Base-by-base conservation (phyloP, 2,888 invertebrate species). In the Abrostola tripartita region DNA sequence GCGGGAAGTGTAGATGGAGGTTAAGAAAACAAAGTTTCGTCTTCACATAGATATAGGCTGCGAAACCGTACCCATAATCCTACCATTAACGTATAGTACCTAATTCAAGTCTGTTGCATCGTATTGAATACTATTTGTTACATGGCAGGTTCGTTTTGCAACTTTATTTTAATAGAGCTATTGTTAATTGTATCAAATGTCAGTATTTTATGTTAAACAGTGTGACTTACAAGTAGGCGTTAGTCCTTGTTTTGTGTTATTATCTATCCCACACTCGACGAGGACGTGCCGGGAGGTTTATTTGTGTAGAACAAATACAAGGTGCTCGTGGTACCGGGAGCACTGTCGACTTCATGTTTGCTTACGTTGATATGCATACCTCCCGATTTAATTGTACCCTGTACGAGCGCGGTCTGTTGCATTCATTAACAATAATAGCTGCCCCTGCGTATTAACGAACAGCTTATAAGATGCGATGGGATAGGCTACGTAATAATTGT, bases 11-110 rank as follows among this genome's bases (percentile, higher is more conserved):
- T 61, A 68, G 71, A 92, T 90, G 90, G 91, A 93, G 93, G 92
- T 93, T 93, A 94, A 89, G 86, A 93, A 88, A 93, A 93, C 92
- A 93, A 86, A 86, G 86, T 90, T 85, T 88, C 87, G 80, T 87
- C 86, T 88, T 83, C 83, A 84, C 82, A 75, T 81, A 82, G 76
- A 83, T 84, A 84, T 84, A 83, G 84, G 81, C 83, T 87, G 83
- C 85, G 79, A 86, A 88, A 85, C 80, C 79, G 73, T 81, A 41
- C 68, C 50, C 61, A 74, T 75, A 76, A 69, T 73, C 53, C 54
- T 59, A 65, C 65, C 50, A 68, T 75, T 74, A 66, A 71, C 44
- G 53, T 64, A 65, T 74, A 63, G 71, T 58, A n/a, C n/a, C n/a
- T n/a, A 67, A 65, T 72, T 74, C 71, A 68, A 74, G 72, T 74